Percentiles rank a stretch among this genome's conserved stretches.
Conservation (phyloP, 2,113 vertebrate species). For the Tachuris rubrigastra region DNA sequence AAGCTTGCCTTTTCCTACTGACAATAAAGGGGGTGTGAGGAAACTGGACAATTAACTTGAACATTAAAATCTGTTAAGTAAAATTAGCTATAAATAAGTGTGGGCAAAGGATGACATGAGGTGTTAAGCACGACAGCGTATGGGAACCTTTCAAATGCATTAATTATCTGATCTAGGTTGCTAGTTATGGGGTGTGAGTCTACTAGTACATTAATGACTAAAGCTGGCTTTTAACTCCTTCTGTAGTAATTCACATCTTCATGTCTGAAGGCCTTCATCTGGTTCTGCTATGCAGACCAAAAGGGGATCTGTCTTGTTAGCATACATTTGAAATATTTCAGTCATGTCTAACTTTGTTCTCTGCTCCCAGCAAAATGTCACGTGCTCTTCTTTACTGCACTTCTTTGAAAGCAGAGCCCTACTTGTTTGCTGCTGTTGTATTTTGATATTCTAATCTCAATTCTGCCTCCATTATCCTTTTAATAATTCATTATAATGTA, state of each 20-base stretch:
- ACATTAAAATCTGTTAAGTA: background rate
- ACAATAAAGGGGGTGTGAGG: background rate
- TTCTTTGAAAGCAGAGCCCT: slow-evolving; percentile 12
- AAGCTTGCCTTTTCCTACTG: background rate
- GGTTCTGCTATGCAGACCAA: background rate
- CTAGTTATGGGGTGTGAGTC: background rate
- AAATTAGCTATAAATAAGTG: background rate
- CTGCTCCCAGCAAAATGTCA: background rate
- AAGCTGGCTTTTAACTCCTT: background rate
- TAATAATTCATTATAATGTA: slow-evolving; percentile 5
- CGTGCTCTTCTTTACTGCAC: background rate
- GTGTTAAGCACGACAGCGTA: background rate
- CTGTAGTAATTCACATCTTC: background rate
- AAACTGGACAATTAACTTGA: background rate
- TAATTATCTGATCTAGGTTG: background rate
- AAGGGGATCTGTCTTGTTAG: background rate
- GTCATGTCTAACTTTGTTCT: background rate
- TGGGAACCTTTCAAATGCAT: background rate
- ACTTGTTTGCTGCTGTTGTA: background rate
- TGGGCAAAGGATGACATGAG: background rate
- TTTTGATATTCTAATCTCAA: slow-evolving; percentile 24
- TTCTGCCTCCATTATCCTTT: slow-evolving; percentile 5
- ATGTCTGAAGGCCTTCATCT: background rate
- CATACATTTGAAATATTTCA: background rate
- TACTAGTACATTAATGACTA: background rate